Evolutionary conservation across 2,113 vertebrate species (phyloP), one percentile per base, ranked within the genome.

Genomic region (Macquaria ambigua): DNA sequence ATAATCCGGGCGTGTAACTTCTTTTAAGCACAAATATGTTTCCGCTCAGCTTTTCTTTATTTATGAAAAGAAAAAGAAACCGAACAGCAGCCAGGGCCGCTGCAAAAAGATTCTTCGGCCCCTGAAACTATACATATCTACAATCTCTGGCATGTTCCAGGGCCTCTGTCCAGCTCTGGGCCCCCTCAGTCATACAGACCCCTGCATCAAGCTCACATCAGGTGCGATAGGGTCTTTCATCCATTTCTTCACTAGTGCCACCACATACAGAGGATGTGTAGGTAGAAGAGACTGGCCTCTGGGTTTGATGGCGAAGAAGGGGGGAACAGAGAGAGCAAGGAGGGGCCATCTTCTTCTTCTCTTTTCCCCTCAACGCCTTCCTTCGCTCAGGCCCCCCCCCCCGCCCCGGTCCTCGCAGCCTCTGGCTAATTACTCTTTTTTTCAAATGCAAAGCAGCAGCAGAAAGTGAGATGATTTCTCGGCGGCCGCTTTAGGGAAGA

Each of bases 391-490:
- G 43, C 52, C 69, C 67, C 67, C 74, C 34, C 59, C 39, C 25
- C 61, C 8, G 59, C 9, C 52, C 69, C 67, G 63, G 31, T 73
- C 85, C 90, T 77, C 15, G 25, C 82, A 88, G 91, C 92, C 90
- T 90, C 91, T 83, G 91, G 94, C 93, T 96, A 96, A 96, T 96
- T 95, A 93, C 92, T 92, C 88, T 82, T 90, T 95, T 95, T 95
- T 96, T 96, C 92, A 95, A 93, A 96, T 96, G 96, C 94, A 96
- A 95, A 96, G 93, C 91, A 93, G 91, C 71, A 43, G 73, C 79
- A 86, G 95, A 95, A 96, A 96, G 92, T 95, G 95, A 96, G 96
- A 95, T 95, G 95, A 96, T 96, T 95, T 93, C 90, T 95, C 91
- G 71, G 88, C 86, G 79, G 90, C 85, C 77, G 88, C 93, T 94